These are phyloP conservation scores for Steinernema hermaphroditum DNA, from an alignment of 2,888 invertebrate genomes.

Conservation along the genomic window DNA sequence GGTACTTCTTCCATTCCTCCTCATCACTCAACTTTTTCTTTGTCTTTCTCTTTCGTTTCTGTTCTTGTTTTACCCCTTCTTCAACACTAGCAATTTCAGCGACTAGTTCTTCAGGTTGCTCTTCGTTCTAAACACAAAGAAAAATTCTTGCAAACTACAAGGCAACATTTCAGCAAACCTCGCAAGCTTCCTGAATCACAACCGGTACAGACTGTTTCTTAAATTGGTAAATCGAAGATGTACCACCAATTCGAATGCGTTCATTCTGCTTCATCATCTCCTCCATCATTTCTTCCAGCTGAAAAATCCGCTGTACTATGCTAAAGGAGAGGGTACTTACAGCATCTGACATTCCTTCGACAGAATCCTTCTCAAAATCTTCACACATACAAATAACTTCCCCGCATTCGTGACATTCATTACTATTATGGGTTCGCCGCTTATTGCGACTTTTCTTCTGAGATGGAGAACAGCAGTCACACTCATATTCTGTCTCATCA, in stretches of 20 bases:
- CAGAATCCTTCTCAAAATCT: background rate
- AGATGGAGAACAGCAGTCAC: background rate
- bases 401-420: background rate
- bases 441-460: background rate
- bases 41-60: background rate
- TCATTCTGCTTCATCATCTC: slow-evolving; percentile 7
- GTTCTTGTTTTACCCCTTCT: background rate
- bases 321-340: no score
- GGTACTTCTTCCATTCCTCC: background rate
- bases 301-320: no score
- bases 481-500: background rate
- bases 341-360: background rate
- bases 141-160: no score
- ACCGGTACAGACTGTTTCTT: background rate
- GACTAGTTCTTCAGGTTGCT: background rate
- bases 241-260: background rate
- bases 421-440: background rate
- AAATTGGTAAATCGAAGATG: background rate
- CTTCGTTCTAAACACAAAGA: no score
- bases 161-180: no score
- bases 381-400: background rate
- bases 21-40: background rate
- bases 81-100: background rate
- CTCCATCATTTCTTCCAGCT: background rate
- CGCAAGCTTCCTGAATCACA: no score